These are phyloP conservation scores for Drosophila sp. DNA, from an alignment of 1,140 invertebrate species.

Conservation along the genomic window DNA sequence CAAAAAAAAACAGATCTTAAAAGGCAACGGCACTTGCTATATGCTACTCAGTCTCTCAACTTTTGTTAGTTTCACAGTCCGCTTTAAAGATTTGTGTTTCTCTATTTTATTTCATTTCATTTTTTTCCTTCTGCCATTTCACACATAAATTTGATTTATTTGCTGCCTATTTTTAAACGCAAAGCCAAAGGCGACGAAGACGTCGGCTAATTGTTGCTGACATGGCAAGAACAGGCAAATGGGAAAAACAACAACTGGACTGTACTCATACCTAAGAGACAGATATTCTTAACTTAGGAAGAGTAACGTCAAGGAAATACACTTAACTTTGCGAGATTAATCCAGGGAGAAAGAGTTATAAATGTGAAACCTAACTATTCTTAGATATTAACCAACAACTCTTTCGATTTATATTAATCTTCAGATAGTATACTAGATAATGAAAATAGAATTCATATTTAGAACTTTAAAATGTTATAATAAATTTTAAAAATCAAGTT, in stretches of 20 bases:
- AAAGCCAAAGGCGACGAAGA: constrained; percentile 53
- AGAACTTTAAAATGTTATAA: too few species aligned
- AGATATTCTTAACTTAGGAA: not conserved
- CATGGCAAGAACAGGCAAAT: constrained; percentile 48
- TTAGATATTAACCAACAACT: too few species aligned
- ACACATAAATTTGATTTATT: constrained; percentile 79
- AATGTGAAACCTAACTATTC: too few species aligned
- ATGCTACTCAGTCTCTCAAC: not conserved
- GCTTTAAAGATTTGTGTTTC: constrained; percentile 16
- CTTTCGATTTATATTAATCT: too few species aligned
- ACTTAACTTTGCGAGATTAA: too few species aligned
- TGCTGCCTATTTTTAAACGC: constrained; percentile 63
- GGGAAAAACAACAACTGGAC: constrained; percentile 8
- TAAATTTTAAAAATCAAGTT: not conserved
- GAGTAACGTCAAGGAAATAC: not conserved
- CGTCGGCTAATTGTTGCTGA: constrained; percentile 75
- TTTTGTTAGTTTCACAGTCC: not conserved
- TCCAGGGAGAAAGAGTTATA: too few species aligned
- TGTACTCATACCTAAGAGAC: constrained; percentile 13
- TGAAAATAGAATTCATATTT: too few species aligned
- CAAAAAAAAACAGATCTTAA: not conserved
- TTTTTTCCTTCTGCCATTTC: constrained; percentile 26
- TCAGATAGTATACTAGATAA: not conserved
- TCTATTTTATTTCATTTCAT: constrained; percentile 32
- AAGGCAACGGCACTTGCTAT: not conserved